phyloP scores from a whole-genome alignment of 2,888 invertebrate species.

The Cheilosia soror region DNA sequence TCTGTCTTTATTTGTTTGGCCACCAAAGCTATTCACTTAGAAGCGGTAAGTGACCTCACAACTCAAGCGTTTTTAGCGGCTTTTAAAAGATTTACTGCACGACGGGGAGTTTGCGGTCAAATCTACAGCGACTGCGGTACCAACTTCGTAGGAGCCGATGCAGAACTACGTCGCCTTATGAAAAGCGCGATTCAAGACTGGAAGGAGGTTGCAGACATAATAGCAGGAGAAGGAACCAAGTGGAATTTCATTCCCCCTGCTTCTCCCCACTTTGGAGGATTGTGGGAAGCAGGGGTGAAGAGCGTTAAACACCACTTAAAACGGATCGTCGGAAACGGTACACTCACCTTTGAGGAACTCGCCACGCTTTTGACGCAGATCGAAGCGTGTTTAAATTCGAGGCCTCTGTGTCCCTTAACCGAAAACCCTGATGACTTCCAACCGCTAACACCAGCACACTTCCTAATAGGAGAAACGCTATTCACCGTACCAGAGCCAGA shows the following conservation, averaged over 20 bases:
- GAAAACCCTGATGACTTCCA: no score
- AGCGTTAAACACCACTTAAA: no score
- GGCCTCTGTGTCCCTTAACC: no score
- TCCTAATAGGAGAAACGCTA: no score
- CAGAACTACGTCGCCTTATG: not conserved
- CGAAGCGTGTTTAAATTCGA: no score
- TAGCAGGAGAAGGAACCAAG: slow-evolving; percentile 36
- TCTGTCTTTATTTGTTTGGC: slow-evolving; percentile 34
- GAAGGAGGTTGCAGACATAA: not conserved
- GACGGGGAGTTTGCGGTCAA: slow-evolving; percentile 21
- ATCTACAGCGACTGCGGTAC: slow-evolving; percentile 41
- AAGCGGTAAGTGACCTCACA: slow-evolving; percentile 32
- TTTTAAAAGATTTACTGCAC: slow-evolving; percentile 12
- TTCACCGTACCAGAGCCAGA: not conserved
- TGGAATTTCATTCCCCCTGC: slow-evolving; percentile 59
- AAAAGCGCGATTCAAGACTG: slow-evolving; percentile 2
- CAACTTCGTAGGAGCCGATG: slow-evolving; percentile 38
- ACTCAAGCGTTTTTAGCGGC: slow-evolving; percentile 31
- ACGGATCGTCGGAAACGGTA: no score
- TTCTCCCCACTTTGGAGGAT: not conserved
- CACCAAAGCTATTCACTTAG: slow-evolving; percentile 46
- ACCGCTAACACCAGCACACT: no score
- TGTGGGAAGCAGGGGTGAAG: no score
- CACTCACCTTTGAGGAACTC: no score
- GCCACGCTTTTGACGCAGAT: no score